Evolutionary conservation across 2,113 vertebrate species (phyloP).

Genomic region (Theristicus caerulescens): DNA sequence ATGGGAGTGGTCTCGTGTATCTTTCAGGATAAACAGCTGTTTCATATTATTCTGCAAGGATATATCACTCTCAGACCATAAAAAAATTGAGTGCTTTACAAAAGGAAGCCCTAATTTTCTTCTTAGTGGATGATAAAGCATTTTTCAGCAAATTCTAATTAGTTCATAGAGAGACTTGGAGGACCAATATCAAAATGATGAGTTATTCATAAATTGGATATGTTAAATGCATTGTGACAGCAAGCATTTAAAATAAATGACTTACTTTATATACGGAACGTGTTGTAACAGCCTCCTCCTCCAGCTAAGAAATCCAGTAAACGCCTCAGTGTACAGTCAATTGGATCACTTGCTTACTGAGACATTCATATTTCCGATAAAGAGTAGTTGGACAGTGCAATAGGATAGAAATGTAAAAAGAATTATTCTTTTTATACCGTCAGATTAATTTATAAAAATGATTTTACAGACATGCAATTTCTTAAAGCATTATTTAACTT

Average conservation of each 20-base stretch:
- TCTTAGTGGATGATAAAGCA: neutral
- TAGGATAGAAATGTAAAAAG: neutral
- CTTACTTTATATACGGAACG: neutral
- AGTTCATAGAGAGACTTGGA: neutral
- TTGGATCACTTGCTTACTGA: neutral
- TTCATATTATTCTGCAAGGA: neutral
- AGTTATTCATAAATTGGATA: neutral
- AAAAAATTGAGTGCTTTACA: neutral
- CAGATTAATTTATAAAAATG: neutral
- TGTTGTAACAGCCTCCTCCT: neutral
- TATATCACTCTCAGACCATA: neutral
- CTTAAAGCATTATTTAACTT: neutral
- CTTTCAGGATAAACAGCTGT: neutral
- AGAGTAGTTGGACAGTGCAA: neutral
- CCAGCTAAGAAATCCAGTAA: neutral
- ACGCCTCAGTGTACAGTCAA: neutral
- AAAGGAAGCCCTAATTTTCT: neutral
- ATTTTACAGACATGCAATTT: neutral
- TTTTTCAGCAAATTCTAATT: neutral
- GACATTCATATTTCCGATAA: neutral
- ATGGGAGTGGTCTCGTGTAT: neutral
- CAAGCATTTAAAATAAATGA: neutral
- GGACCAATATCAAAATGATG: neutral
- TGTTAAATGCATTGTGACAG: neutral
- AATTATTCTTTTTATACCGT: neutral